Base-by-base conservation (phyloP, 2,888 invertebrate species). In the Hemithea aestivaria region DNA sequence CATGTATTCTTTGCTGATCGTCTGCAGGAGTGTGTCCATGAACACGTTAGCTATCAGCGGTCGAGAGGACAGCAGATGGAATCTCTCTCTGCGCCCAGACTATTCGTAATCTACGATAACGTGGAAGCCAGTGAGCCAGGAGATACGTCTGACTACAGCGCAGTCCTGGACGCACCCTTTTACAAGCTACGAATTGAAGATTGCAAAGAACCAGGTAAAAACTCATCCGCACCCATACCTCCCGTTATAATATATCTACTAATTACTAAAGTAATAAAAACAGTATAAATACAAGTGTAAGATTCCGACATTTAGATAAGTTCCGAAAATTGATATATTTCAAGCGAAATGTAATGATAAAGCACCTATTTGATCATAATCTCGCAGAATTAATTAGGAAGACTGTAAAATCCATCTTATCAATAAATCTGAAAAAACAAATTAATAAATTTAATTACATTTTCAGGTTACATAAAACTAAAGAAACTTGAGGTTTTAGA, bases 51-150 rank as follows among this genome's bases (percentile, higher is more conserved):
- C 25, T 93, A 90, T 53, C 83, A 73, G 46, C 66, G 64, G 25
- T 52, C 47, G 8, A 59, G 63, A 9, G 69, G 74, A 6, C 66
- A 69, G 11, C 66, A 69, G 11, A 42, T 72, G 0, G 90, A 92
- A 61, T 88, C 91, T 0, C 64, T 94, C 9, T 88, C 90, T 23
- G 83, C 90, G 0, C 90, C 91, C 24, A 84, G 92, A 25, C 88
- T 93, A 30, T 93, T 89, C 57, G 88, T 93, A 16, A 88, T 93
- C 6, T 91, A 93, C 53, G 92, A 94, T 55, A 93, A 92, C 42
- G 89, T 94, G 20, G 92, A 93, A 57, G 90, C 94, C 6, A 88
- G 90, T 23, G 90, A 92, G 34, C 88, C 91, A 0, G 88, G 89
- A 24, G 91, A 92, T 50, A 87, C 88, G 1, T 81, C 88, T 6